A percentile compares a stretch with the other conserved stretches of the same genome.
Conservation (phyloP, 2,888 invertebrate genomes). For the Spicauda simplicius region DNA sequence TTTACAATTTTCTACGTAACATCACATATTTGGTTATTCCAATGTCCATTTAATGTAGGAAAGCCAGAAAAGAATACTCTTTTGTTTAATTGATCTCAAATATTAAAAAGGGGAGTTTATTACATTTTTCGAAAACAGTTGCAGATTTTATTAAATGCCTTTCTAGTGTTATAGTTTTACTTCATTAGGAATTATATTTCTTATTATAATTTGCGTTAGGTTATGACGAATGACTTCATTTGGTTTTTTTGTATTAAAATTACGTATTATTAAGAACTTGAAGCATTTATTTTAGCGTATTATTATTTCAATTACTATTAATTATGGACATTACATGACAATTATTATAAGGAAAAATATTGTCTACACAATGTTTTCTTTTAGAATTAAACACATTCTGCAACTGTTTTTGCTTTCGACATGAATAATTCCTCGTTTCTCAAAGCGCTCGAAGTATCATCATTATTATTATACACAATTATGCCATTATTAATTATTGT, state of each 20-base stretch:
- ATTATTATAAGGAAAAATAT: background rate
- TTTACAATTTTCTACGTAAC: conserved; percentile 31
- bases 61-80: conserved; percentile 19
- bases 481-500: background rate
- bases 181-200: too few species aligned
- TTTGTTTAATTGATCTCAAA: conserved; percentile 29
- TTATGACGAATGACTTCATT: background rate
- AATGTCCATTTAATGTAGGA: conserved; percentile 6
- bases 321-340: background rate
- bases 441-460: background rate
- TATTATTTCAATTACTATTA: background rate
- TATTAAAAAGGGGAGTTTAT: conserved; percentile 3
- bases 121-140: background rate
- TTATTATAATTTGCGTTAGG: too few species aligned
- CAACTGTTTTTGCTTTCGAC: background rate
- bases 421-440: background rate
- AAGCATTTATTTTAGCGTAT: background rate
- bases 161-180: background rate
- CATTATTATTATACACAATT: background rate
- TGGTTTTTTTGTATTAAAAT: background rate
- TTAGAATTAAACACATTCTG: background rate
- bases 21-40: conserved; percentile 12
- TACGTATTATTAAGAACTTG: background rate
- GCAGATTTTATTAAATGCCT: background rate
- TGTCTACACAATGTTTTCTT: background rate